Evolutionary conservation across 2,113 vertebrate genomes (phyloP).

Genomic region (Cichladusa arquata): DNA sequence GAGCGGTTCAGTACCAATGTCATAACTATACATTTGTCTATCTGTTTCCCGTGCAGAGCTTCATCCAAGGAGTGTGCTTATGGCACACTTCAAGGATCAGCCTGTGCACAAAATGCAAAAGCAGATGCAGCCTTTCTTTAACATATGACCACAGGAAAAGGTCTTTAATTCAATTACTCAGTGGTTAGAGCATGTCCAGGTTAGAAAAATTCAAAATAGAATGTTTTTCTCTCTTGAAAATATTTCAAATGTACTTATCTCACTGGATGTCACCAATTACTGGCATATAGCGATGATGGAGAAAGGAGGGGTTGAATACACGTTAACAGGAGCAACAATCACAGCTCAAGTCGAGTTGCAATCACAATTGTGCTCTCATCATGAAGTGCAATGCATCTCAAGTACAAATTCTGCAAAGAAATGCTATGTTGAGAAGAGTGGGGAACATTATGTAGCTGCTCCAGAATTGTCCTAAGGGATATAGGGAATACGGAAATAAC

Average conservation of each 20-base stretch:
- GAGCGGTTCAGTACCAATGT: slow-evolving; percentile 37
- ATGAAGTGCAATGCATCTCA: background rate
- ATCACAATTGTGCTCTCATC: background rate
- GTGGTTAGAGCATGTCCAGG: background rate
- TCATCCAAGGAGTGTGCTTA: slow-evolving; percentile 1
- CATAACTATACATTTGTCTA: slow-evolving; percentile 60
- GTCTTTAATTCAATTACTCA: background rate
- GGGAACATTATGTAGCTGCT: background rate
- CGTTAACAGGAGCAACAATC: background rate
- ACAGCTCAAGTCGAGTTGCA: fast-evolving
- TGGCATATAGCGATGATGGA: background rate
- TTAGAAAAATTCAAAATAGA: background rate
- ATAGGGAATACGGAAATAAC: background rate
- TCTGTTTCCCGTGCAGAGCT: background rate
- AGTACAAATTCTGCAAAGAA: background rate
- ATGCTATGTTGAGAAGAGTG: background rate
- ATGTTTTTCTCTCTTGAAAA: background rate
- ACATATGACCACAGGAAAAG: background rate
- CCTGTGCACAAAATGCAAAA: slow-evolving; percentile 17
- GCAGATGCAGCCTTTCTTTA: background rate
- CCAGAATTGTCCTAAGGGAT: background rate
- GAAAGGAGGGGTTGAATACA: background rate
- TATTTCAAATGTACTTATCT: background rate
- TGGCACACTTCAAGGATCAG: slow-evolving; percentile 6
- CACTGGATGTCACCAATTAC: background rate